These are phyloP conservation scores for Campylorhamphus procurvoides DNA, from an alignment of 2,113 vertebrate species.

Conservation along the genomic window DNA sequence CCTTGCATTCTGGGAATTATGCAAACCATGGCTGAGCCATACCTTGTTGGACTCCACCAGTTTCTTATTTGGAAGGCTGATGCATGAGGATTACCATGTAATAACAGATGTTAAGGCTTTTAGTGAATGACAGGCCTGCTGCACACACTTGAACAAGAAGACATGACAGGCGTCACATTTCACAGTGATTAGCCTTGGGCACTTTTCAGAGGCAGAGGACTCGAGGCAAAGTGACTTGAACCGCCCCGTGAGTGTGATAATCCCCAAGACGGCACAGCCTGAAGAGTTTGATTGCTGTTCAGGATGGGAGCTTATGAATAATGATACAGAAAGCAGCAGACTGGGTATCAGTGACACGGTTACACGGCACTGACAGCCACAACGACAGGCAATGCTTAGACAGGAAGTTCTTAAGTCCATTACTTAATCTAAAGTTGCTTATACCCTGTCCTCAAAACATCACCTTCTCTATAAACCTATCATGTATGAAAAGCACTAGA, in stretches of 20 bases:
- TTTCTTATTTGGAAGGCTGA: constrained; percentile 27
- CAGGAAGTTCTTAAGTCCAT: neutral
- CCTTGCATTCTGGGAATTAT: constrained; percentile 58
- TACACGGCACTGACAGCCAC: neutral
- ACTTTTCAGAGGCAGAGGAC: constrained; percentile 39
- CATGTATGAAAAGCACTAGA: neutral
- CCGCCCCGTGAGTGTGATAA: neutral
- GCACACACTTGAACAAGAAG: neutral
- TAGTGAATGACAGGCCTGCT: constrained; percentile 45
- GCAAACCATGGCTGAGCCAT: constrained; percentile 50
- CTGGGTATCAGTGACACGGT: neutral
- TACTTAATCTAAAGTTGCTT: constrained; percentile 10
- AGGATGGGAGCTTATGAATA: constrained; percentile 24
- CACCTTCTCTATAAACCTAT: neutral
- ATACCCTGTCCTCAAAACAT: neutral
- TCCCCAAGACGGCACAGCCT: constrained; percentile 11
- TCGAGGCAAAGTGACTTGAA: neutral
- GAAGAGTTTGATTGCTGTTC: constrained; percentile 2
- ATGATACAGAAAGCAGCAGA: constrained; percentile 15
- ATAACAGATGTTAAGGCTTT: constrained; percentile 55
- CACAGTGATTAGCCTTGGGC: constrained; percentile 54
- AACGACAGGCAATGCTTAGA: neutral
- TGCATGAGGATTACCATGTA: constrained; percentile 49
- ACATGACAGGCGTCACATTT: constrained; percentile 22
- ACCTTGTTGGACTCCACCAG: constrained; percentile 44